Conservation (phyloP, 2,888 invertebrate species). For the Nemurella pictetii region DNA sequence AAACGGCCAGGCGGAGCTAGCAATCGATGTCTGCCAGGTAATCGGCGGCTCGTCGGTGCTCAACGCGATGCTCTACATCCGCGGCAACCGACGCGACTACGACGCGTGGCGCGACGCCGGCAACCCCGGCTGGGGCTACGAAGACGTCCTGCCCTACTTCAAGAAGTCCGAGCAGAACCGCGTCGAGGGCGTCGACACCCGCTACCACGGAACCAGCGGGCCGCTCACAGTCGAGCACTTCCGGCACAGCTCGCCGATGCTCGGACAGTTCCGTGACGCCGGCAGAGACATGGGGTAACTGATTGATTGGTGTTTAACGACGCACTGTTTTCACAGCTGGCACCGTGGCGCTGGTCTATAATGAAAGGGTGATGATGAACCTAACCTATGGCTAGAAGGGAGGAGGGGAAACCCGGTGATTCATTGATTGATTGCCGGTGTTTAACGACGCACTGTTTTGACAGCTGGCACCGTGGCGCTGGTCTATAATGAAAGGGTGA, state of each 20-base stretch:
- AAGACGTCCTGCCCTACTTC: slow-evolving; percentile 74
- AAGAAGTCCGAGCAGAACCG: slow-evolving; percentile 78
- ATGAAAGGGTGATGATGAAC: too few species aligned
- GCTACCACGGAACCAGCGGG: slow-evolving; percentile 72
- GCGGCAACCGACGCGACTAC: slow-evolving; percentile 83
- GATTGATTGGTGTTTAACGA: too few species aligned
- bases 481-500: too few species aligned
- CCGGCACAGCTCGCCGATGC: slow-evolving; percentile 69
- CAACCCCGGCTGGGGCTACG: slow-evolving; percentile 75
- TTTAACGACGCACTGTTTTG: too few species aligned
- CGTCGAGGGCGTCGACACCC: slow-evolving; percentile 63
- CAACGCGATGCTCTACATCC: slow-evolving; percentile 87
- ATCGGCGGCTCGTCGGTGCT: slow-evolving; percentile 79
- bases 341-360: too few species aligned
- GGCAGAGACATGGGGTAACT: slow-evolving; percentile 72
- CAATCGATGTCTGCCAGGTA: slow-evolving; percentile 51
- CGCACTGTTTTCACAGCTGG: too few species aligned
- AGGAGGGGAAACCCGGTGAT: too few species aligned
- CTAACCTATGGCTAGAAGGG: too few species aligned
- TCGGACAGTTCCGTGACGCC: slow-evolving; percentile 69
- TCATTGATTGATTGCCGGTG: too few species aligned
- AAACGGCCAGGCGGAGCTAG: too few species aligned
- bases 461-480: too few species aligned
- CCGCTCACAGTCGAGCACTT: slow-evolving; percentile 74
- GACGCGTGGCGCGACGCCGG: slow-evolving; percentile 82